A percentile compares a stretch with the other conserved stretches of the same genome.
These are phyloP conservation scores for Paracyclopina nana DNA, from an alignment of 1,140 invertebrate genomes.

Conservation along the genomic window DNA sequence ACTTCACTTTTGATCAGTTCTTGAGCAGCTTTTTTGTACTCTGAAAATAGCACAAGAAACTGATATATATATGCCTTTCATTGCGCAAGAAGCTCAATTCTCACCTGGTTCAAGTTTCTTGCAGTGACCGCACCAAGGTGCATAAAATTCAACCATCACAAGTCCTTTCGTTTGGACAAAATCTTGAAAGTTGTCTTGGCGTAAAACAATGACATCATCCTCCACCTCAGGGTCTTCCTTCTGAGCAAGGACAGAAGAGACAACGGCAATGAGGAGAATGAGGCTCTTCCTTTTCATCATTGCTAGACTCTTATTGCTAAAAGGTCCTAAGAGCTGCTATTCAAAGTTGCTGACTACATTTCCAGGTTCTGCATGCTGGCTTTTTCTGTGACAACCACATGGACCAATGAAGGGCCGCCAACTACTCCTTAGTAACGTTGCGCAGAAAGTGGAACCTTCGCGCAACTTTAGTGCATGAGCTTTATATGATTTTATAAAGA, in stretches of 20 bases:
- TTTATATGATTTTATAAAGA: too few species aligned
- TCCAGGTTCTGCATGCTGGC: too few species aligned
- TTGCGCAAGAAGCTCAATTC: background rate
- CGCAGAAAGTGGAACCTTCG: too few species aligned
- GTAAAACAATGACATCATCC: conserved; percentile 30
- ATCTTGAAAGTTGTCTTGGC: conserved; percentile 29
- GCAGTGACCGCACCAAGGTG: conserved; percentile 31
- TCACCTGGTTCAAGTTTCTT: conserved; percentile 23
- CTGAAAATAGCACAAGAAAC: conserved; percentile 8
- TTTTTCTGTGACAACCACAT: too few species aligned
- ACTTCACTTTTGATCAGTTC: conserved; percentile 26
- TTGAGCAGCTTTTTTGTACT: conserved; percentile 24
- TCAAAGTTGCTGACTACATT: too few species aligned
- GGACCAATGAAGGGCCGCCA: too few species aligned
- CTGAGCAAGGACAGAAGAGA: background rate
- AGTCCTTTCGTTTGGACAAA: conserved; percentile 25
- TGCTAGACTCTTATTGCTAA: too few species aligned
- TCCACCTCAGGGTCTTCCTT: conserved; percentile 18
- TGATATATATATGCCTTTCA: background rate
- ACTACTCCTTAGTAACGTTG: too few species aligned
- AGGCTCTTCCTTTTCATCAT: background rate
- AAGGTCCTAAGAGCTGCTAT: background rate
- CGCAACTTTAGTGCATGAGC: too few species aligned
- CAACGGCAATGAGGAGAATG: background rate
- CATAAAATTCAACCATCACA: conserved; percentile 34